Evolutionary conservation across 2,888 invertebrate genomes (phyloP).

Genomic region (Cryptocephalus primarius): DNA sequence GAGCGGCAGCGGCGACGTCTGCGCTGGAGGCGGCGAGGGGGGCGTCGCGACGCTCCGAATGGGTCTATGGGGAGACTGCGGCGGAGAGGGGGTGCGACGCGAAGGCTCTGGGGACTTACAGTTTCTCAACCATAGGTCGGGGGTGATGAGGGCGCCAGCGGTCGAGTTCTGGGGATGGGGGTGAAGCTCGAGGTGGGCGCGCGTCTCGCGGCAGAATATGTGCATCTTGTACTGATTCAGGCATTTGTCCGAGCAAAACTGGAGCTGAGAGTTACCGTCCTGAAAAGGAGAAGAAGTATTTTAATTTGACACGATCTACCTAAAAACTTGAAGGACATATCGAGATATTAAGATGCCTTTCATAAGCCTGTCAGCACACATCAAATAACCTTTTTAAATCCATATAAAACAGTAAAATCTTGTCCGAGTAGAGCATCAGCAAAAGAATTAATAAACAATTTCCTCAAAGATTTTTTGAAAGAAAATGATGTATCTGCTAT

Average conservation of each 20-base stretch:
- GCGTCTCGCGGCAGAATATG: slow-evolving; percentile 88
- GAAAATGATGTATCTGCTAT: too few species aligned
- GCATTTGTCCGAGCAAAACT: slow-evolving; percentile 88
- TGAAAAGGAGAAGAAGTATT: slow-evolving; percentile 32
- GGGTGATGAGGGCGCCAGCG: slow-evolving; percentile 58
- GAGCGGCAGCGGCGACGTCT: slow-evolving; percentile 50
- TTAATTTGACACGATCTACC: too few species aligned
- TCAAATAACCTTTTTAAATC: too few species aligned
- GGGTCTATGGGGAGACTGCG: slow-evolving; percentile 26
- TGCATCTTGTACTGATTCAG: slow-evolving; percentile 96
- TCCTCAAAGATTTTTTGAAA: too few species aligned
- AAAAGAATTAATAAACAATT: too few species aligned
- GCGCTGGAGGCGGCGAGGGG: slow-evolving; percentile 55
- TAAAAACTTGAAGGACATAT: too few species aligned
- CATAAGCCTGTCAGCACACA: too few species aligned
- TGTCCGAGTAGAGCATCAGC: too few species aligned
- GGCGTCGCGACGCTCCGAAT: slow-evolving; percentile 35
- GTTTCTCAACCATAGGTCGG: slow-evolving; percentile 81
- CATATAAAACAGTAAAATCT: too few species aligned
- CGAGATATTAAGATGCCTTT: too few species aligned
- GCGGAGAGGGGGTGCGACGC: slow-evolving; percentile 21
- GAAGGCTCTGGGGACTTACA: slow-evolving; percentile 42
- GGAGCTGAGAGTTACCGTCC: slow-evolving; percentile 83
- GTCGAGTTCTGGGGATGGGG: slow-evolving; percentile 40
- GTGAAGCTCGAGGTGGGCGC: slow-evolving; percentile 80